phyloP scores from a whole-genome alignment of 2,113 vertebrate species.

The Chaenocephalus aceratus region DNA sequence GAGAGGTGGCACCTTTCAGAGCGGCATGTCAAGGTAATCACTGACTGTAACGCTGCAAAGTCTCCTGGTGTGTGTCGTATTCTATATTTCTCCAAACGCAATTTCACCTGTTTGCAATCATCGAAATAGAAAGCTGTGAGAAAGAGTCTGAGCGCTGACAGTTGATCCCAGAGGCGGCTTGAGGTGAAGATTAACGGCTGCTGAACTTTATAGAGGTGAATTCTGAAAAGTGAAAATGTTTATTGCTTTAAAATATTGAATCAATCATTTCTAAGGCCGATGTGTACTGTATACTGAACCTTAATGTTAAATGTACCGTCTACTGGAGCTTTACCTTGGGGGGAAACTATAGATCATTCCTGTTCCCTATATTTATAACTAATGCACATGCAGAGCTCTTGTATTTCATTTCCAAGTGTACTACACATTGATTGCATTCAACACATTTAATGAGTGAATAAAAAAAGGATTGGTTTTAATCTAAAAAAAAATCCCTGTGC shows the following conservation, averaged over 20 bases:
- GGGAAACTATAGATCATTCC: not conserved
- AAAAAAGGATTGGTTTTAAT: not conserved
- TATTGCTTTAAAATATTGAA: conserved; percentile 49
- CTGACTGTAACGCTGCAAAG: not conserved
- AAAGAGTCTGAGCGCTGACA: conserved; percentile 25
- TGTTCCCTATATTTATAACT: not conserved
- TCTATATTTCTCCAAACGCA: conserved; percentile 28
- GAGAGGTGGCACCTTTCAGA: conserved; percentile 3
- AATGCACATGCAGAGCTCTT: not conserved
- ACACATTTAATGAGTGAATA: not conserved
- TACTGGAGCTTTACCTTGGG: conserved; percentile 2
- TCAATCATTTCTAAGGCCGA: conserved; percentile 13
- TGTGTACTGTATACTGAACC: conserved; percentile 3
- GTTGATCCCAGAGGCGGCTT: conserved; percentile 34
- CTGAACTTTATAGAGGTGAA: conserved; percentile 18
- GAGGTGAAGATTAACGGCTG: conserved; percentile 41
- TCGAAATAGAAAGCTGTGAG: not conserved
- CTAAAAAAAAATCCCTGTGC: not conserved
- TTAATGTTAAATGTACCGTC: conserved; percentile 18
- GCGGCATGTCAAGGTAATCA: conserved; percentile 1
- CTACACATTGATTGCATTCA: not conserved
- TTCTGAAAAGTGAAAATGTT: conserved; percentile 46
- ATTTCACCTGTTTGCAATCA: conserved; percentile 36
- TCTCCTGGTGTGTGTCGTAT: conserved; percentile 2
- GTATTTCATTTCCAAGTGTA: not conserved